Evolutionary conservation across 1,140 invertebrate genomes (phyloP), one percentile per base, ranked within the genome.

Genomic region (Trichonephila inaurata): DNA sequence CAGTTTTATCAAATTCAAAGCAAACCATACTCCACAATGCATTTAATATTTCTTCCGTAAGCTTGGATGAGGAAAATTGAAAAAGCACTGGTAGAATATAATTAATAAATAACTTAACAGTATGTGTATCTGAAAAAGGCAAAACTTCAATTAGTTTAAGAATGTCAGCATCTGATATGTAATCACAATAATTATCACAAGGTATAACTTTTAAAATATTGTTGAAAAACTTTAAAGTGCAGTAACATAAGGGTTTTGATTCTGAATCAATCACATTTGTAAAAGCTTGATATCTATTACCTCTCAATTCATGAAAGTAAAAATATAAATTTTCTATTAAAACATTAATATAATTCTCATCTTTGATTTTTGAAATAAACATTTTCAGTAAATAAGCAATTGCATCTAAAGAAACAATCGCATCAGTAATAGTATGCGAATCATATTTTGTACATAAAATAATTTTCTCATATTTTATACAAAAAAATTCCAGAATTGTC

Each of bases 41-140:
- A 21, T 60, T 61, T 18, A 91, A 61, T 21, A 91, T 61, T 6
- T 44, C 69, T n/a, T 61, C n/a, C 82, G 24, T 81, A 28, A 91
- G 14, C 6, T 2, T 1, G 8, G n/a, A 1, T 14, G 44, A 33
- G 18, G 51, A 61, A 60, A 91, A 81, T 81, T 81, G 24, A 12
- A 82, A 5, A 7, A 91, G 14, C 3, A 40, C 19, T 62, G 89
- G 89, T 10, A 91, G 33, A 91, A 91, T 82, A 62, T 81, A 18
- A 18, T 58, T 82, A 12, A 81, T 44, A 81, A 91, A 91, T n/a
- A 81, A 40, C n/a, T 91, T 91, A 8, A 91, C 19, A 40, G 72
- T 91, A 10, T n/a, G 7, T 10, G 33, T 5, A n/a, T 91, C 89
- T 28, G 72, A n/a, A 91, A 91, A 82, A 18, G 72, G 72, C 61